Base-by-base conservation (phyloP, 2,888 invertebrate species). In the Microdon myrmicae region DNA sequence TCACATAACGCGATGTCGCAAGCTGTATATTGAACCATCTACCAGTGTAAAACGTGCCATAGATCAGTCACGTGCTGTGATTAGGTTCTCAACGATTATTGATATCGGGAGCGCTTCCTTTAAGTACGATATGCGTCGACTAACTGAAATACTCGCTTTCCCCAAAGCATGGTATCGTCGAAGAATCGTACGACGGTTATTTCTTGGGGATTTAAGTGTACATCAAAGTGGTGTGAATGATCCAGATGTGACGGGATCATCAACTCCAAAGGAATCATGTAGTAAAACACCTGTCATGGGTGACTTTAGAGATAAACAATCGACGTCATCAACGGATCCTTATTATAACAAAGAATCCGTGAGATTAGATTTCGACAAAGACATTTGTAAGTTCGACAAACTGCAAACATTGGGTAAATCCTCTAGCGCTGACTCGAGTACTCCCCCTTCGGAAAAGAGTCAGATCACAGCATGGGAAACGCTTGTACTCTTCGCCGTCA, bases 131-230 rank as follows among this genome's bases (percentile, higher is more conserved):
- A 98, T 99, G 96, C 86, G 98, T 22, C 86, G 98, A 0, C 81
- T 99, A 66, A 92, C 95, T 0, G 99, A 99, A 82, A 96, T 99
- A 73, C 82, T 99, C 54, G 96, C 96, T 0, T 97, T 99, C 78
- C 98, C 98, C 0, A 96, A 96, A 81, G 97, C 98, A 8, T 99
- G 99, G 99, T 99, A 99, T 80, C 83, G 97, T 2, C 86, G 94
- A 25, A 92, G 92, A 69, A 94, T 99, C 72, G 95, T 97, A 17
- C 84, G 96, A 4, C 83, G 96, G 14, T 84, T 97, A 74, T 96
- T 96, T 81, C 84, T 96, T 39, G 96, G 99, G 0, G 98, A 99
- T 80, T 85, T 96, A 48, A 92, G 90, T 74, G 84, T 87, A 70
- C 76, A 77, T 14, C 74, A 73, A 14, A 61, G 70, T 9, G 71